A percentile compares a stretch with the other conserved stretches of the same genome.
phyloP scores from a whole-genome alignment of 2,888 invertebrate species.

The Brachyopa scutellaris region DNA sequence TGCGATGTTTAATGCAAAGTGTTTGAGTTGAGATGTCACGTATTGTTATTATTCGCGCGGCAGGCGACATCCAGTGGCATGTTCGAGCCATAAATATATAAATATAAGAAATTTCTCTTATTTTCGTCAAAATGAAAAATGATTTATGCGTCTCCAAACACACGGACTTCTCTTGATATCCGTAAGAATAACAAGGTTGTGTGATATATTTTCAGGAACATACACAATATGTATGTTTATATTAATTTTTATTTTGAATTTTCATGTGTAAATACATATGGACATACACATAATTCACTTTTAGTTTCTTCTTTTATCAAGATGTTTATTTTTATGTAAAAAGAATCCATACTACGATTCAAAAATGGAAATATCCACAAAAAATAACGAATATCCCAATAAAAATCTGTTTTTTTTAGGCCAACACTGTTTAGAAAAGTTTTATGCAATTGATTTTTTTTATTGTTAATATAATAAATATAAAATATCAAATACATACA shows the following conservation, averaged over 20 bases:
- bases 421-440: no score
- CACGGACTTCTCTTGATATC: neutral
- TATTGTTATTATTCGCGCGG: slow-evolving; percentile 20
- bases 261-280: neutral
- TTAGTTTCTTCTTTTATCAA: neutral
- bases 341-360: neutral
- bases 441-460: no score
- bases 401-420: no score
- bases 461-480: no score
- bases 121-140: slow-evolving; percentile 10
- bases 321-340: neutral
- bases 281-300: slow-evolving; percentile 7
- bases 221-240: neutral
- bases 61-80: neutral
- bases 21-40: slow-evolving; percentile 14
- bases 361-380: neutral
- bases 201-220: neutral
- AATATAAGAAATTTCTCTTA: slow-evolving; percentile 1
- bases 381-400: no score
- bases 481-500: no score
- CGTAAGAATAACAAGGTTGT: slow-evolving; percentile 13
- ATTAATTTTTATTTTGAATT: slow-evolving; percentile 29
- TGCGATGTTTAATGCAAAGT: slow-evolving; percentile 12
- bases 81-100: slow-evolving; percentile 25
- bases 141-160: slow-evolving; percentile 26